Evolutionary conservation across 2,888 invertebrate species (phyloP).

Genomic region (Thymelicus sylvestris): DNA sequence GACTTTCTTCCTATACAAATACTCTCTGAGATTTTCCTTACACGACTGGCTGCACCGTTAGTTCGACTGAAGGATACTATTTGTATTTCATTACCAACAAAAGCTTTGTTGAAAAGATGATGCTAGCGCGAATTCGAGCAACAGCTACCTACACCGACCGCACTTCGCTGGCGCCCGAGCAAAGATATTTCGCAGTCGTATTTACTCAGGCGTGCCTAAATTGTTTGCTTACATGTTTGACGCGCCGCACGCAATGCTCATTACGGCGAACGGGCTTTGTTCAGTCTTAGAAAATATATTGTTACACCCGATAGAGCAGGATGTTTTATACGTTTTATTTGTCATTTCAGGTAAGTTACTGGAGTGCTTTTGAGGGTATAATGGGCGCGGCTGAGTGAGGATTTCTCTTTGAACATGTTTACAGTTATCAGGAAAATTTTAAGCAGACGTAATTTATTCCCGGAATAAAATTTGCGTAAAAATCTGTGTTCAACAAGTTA

Average conservation of each 20-base stretch:
- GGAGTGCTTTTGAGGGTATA: conserved; percentile 64
- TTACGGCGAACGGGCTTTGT: conserved; percentile 80
- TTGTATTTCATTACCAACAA: conserved; percentile 82
- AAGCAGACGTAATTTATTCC: conserved; percentile 29
- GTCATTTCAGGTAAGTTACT: conserved; percentile 79
- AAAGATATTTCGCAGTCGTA: conserved; percentile 81
- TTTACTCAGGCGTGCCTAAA: conserved; percentile 84
- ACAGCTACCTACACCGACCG: conserved; percentile 73
- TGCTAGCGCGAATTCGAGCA: conserved; percentile 74
- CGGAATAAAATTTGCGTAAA: conserved; percentile 22
- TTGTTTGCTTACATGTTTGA: conserved; percentile 84
- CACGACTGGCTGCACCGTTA: conserved; percentile 65
- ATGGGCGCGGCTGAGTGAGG: conserved; percentile 70
- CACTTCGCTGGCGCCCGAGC: conserved; percentile 72
- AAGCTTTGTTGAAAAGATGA: conserved; percentile 79
- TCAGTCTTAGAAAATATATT: conserved; percentile 80
- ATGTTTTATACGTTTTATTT: conserved; percentile 77
- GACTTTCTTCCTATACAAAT: conserved; percentile 47
- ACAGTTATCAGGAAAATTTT: conserved; percentile 44
- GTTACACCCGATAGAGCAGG: conserved; percentile 76
- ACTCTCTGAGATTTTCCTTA: conserved; percentile 60
- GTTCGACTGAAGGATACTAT: conserved; percentile 73
- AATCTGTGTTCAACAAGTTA: conserved; percentile 39
- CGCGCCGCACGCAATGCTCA: conserved; percentile 83
- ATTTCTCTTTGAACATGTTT: conserved; percentile 66